Percentiles rank a stretch among this genome's conserved stretches.
Conservation (phyloP, 1,140 invertebrate species). For the Drosophila kikkawai region DNA sequence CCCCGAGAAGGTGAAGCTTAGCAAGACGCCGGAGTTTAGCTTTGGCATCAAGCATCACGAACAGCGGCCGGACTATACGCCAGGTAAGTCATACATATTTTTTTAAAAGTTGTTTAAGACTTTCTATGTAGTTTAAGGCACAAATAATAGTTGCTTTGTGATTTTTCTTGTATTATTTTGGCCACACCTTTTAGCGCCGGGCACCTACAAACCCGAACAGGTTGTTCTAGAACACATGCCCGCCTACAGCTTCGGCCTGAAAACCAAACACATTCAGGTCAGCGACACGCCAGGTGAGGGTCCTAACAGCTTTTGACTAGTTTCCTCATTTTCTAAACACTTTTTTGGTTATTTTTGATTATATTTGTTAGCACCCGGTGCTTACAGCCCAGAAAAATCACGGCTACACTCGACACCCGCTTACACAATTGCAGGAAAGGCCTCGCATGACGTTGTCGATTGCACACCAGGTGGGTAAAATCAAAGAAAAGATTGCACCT, state of each 20-base stretch:
- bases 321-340: background rate
- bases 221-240: slow-evolving; percentile 87
- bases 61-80: slow-evolving; percentile 89
- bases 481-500: too few relatives aligned
- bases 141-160: background rate
- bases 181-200: slow-evolving; percentile 83
- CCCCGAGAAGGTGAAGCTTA: slow-evolving; percentile 88
- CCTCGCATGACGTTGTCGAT: slow-evolving; percentile 88
- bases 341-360: background rate
- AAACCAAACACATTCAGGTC: slow-evolving; percentile 85
- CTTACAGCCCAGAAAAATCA: slow-evolving; percentile 86
- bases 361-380: slow-evolving; percentile 85
- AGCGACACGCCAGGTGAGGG: slow-evolving; percentile 76
- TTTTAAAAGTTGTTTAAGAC: too few relatives aligned
- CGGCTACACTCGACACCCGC: slow-evolving; percentile 85
- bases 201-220: slow-evolving; percentile 88
- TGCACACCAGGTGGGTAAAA: slow-evolving; percentile 86
- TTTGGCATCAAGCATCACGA: slow-evolving; percentile 89
- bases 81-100: slow-evolving; percentile 85
- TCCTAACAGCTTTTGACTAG: background rate
- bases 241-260: slow-evolving; percentile 88
- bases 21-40: slow-evolving; percentile 87
- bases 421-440: slow-evolving; percentile 87
- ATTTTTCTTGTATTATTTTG: slow-evolving; percentile 82
- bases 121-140: background rate